Evolutionary conservation across 2,113 vertebrate genomes (phyloP).

Genomic region (Salvator merianae): DNA sequence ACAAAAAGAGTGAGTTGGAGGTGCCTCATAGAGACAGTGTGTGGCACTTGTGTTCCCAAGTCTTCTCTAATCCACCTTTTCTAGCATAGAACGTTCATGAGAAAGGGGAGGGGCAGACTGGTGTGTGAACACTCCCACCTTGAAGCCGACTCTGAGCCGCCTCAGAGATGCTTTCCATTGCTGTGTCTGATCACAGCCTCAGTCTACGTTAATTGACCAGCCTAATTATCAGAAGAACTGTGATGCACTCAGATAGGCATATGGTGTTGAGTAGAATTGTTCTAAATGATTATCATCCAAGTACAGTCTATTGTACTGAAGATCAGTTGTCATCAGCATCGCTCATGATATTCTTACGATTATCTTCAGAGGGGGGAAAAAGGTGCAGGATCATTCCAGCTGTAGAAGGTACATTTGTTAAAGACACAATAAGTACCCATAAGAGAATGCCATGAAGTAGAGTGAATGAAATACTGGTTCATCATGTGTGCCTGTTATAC

Average conservation of each 20-base stretch:
- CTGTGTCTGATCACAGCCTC: too few species aligned
- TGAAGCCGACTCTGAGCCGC: too few species aligned
- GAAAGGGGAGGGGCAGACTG: too few species aligned
- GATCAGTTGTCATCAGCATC: not conserved
- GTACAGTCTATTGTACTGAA: conserved; percentile 10
- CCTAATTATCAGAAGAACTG: not conserved
- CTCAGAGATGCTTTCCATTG: too few species aligned
- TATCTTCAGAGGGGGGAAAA: not conserved
- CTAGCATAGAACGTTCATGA: too few species aligned
- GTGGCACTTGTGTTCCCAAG: too few species aligned
- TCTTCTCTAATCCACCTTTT: too few species aligned
- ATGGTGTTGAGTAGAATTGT: not conserved
- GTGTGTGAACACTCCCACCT: fast-evolving
- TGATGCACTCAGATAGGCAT: not conserved
- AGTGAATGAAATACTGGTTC: not conserved
- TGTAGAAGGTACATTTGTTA: fast-evolving
- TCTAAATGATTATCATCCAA: not conserved
- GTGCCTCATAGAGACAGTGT: too few species aligned
- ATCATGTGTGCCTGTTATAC: too few species aligned
- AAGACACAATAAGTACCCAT: not conserved
- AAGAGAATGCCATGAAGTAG: not conserved
- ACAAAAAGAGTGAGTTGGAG: too few species aligned
- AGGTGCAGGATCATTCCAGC: not conserved
- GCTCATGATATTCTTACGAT: not conserved
- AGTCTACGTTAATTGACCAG: not conserved